Percentiles rank a stretch among this genome's conserved stretches.
Conservation (phyloP, 1,140 invertebrate genomes). For the Hermetia illucens region DNA sequence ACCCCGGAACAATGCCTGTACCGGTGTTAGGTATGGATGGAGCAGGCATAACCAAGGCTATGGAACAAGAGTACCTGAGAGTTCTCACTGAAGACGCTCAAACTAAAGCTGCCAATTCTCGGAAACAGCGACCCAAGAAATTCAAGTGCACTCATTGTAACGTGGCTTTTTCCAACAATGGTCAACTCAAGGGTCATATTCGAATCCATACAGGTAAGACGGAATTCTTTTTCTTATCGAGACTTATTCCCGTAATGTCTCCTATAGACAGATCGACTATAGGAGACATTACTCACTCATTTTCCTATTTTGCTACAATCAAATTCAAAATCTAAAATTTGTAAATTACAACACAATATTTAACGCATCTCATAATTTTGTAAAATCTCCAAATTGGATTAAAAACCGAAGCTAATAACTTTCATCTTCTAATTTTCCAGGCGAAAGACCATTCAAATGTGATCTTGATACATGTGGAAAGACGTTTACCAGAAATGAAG, state of each 20-base stretch:
- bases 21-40: too few relatives aligned
- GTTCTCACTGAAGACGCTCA: conserved; percentile 49
- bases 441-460: conserved; percentile 76
- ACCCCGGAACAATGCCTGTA: too few relatives aligned
- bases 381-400: too few relatives aligned
- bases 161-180: conserved; percentile 84
- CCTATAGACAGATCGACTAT: neutral
- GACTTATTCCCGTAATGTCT: neutral
- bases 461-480: conserved; percentile 71
- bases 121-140: conserved; percentile 74
- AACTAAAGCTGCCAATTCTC: conserved; percentile 41
- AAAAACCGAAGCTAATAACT: too few relatives aligned
- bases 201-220: conserved; percentile 74
- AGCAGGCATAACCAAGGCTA: too few relatives aligned
- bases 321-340: conserved; percentile 2
- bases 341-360: conserved; percentile 3
- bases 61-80: conserved; percentile 49
- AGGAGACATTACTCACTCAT: too few relatives aligned
- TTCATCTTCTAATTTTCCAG: conserved; percentile 30
- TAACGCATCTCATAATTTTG: conserved; percentile 5
- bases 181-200: conserved; percentile 80
- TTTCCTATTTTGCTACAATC: conserved; percentile 2
- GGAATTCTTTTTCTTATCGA: neutral
- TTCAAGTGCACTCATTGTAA: conserved; percentile 79
- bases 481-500: conserved; percentile 85